A percentile compares a stretch with the other conserved stretches of the same genome.
Evolutionary conservation across 1,140 invertebrate genomes (phyloP).

Genomic region (Dinoponera quadriceps): DNA sequence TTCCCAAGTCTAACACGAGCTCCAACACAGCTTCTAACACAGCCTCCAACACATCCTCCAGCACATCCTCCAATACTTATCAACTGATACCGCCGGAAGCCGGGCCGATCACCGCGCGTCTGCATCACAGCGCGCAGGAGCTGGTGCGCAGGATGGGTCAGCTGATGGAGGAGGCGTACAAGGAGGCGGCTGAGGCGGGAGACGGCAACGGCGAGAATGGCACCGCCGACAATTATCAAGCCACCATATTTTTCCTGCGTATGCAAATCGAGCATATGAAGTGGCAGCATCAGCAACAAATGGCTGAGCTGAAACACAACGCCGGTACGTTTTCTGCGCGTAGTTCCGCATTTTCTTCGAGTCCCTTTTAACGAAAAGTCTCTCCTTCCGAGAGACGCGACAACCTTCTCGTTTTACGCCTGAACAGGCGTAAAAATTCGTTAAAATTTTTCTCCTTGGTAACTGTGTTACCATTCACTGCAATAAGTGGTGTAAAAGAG

Average conservation of each 20-base stretch:
- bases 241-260: slow-evolving; percentile 86
- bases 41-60: too few relatives aligned
- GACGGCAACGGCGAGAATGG: slow-evolving; percentile 72
- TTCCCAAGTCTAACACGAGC: slow-evolving; percentile 33
- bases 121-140: slow-evolving; percentile 79
- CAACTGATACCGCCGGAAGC: slow-evolving; percentile 82
- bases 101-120: slow-evolving; percentile 84
- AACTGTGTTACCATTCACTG: too few relatives aligned
- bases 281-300: slow-evolving; percentile 88
- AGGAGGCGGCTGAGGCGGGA: slow-evolving; percentile 74
- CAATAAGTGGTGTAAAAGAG: too few relatives aligned
- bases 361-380: slow-evolving; percentile 25
- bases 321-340: slow-evolving; percentile 79
- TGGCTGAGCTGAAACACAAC: slow-evolving; percentile 88
- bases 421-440: not conserved
- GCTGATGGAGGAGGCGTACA: slow-evolving; percentile 81
- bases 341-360: slow-evolving; percentile 22
- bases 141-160: slow-evolving; percentile 80
- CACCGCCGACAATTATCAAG: slow-evolving; percentile 82
- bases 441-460: too few relatives aligned
- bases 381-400: too few relatives aligned
- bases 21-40: too few relatives aligned
- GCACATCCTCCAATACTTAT: slow-evolving; percentile 56
- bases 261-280: slow-evolving; percentile 89
- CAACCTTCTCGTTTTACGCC: too few relatives aligned